Base-by-base conservation (phyloP, 1,140 invertebrate genomes). In the Acyrthosiphon pisum region DNA sequence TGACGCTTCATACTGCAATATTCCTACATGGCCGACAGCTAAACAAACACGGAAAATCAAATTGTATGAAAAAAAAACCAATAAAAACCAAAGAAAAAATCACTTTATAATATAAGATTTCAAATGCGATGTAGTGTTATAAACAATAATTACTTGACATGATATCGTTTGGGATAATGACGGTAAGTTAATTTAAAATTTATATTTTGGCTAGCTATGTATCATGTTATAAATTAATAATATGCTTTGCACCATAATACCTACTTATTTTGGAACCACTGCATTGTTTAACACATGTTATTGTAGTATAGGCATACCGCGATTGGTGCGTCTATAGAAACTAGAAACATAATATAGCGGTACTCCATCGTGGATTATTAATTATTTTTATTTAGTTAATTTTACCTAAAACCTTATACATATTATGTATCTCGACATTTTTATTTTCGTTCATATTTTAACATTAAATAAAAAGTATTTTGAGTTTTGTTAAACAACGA, bases 121-220 rank as follows among this genome's bases (percentile, higher is more conserved):
- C 22, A 22, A 41, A 83, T 41, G 35, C 41, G 37, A 23, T 68
- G 30, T 76, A 76, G 60, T 68, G 60, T 68, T n/a, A n/a, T 68
- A 4, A 76, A 76, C 60, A 76, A 60, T 50, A 22, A 18, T 6
- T 76, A 76, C 30, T 76, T 18, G 6, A 76, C 60, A 76, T 76
- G 60, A n/a, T 76, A n/a, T 76, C 60, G n/a, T 76, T 76, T n/a
- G 60, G 60, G n/a, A 76, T 76, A 76, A 76, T 76, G 60, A 76
- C 60, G 60, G 60, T 76, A 18, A 76, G 60, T 30, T n/a, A 76
- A 76, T 76, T n/a, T 76, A n/a, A 6, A n/a, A 76, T 30, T 68
- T 30, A 68, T 30, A 14, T 8, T 68, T 30, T 68, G 30, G 14
- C 56, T 68, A n/a, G 11, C n/a, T 76, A 1, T 76, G n/a, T n/a